phyloP scores from a whole-genome alignment of 64 coral and sea anemone species.

The Actinia tenebrosa region DNA sequence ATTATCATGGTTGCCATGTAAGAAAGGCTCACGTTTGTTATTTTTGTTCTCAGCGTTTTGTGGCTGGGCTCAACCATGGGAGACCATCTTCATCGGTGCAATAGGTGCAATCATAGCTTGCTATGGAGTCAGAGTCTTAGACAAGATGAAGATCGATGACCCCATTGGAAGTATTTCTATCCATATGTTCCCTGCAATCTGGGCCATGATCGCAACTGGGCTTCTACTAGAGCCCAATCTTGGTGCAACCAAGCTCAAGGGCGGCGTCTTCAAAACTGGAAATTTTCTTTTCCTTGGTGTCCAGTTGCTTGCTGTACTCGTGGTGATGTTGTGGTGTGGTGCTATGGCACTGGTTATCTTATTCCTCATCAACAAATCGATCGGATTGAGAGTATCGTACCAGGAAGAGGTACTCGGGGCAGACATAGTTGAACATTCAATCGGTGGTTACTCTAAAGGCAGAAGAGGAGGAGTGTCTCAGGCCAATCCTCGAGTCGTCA shows the following conservation, averaged over 20 bases:
- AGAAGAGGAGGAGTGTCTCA: constrained; percentile 50
- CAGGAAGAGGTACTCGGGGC: constrained; percentile 64
- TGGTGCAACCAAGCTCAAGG: constrained; percentile 29
- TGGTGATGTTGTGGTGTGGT: constrained; percentile 33
- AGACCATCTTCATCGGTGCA: constrained; percentile 45
- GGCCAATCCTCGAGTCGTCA: constrained; percentile 29
- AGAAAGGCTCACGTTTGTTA: no score
- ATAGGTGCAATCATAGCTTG: constrained; percentile 48
- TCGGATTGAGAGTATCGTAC: constrained; percentile 51
- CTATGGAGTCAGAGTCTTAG: constrained; percentile 49
- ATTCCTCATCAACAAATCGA: constrained; percentile 51
- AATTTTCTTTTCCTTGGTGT: constrained; percentile 35
- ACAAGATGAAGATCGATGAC: constrained; percentile 47
- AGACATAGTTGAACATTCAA: constrained; percentile 61
- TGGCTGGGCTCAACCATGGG: constrained; percentile 55
- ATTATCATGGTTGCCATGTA: no score
- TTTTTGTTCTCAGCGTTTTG: constrained; percentile 25
- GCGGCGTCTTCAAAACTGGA: constrained; percentile 39
- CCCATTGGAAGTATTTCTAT: constrained; percentile 55
- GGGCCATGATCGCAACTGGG: constrained; percentile 58
- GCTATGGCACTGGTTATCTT: constrained; percentile 29
- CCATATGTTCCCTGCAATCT: constrained; percentile 59
- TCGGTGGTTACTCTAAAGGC: constrained; percentile 55
- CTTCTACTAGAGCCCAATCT: constrained; percentile 44
- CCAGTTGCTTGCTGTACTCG: constrained; percentile 37